Base-by-base conservation (phyloP, 2,113 vertebrate species). In the Lynx canadensis region DNA sequence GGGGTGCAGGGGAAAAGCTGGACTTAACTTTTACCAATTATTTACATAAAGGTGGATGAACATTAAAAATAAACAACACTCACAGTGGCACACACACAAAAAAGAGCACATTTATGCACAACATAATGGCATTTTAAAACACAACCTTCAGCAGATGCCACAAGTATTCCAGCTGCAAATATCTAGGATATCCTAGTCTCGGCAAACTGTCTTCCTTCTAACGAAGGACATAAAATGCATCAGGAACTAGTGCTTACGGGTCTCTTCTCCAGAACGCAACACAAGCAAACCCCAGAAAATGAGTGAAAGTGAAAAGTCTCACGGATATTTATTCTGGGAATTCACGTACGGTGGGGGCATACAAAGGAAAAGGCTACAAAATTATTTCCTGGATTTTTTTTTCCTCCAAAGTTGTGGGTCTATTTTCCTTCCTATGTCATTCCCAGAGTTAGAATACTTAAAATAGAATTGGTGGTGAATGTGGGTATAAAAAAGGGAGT, bases 81-180 rank as follows among this genome's bases (percentile, higher is more conserved):
- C 12, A 85, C 76, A 84, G 2, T 19, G 5, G 13, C 25, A 52
- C 45, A 45, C 45, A 45, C 45, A 45, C 45, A 45, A 9, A 97
- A 94, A 74, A 41, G 93, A 48, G 25, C 36, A 38, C 57, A 91
- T 4, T 15, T 68, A 71, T 12, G 5, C 71, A 78, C 41, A 95
- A 45, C 60, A 83, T 25, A 89, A 79, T 50, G 23, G 15, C 19
- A 13, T 71, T 96, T 88, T 85, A 81, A 87, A 93, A 76, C 76
- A 73, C 31, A 79, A 94, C 91, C 25, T 74, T 91, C 60, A 83
- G 36, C 76, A 57, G 74, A 87, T 33, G 68, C 29, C 50, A 10
- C 0, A 63, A 92, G 36, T 52, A 41, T 60, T 91, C 60, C 81
- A 92, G 57, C 69, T 89, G 33, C 36, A 82, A 66, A 73, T 65